phyloP scores from a whole-genome alignment of 1,140 invertebrate species.

The Hyposmocoma kahamanoa region DNA sequence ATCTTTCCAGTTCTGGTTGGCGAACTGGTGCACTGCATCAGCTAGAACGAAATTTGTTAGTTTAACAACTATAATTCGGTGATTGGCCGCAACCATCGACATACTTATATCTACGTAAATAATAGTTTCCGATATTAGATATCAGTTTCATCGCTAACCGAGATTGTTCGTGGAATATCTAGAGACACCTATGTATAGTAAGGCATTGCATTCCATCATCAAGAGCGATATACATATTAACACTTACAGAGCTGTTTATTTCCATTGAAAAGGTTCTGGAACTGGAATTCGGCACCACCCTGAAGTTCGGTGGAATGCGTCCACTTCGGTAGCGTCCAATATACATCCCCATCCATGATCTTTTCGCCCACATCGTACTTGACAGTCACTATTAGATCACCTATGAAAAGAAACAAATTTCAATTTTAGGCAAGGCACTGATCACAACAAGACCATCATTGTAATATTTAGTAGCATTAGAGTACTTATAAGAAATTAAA shows the following conservation, averaged over 20 bases:
- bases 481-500: too few relatives aligned
- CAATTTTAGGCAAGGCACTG: too few relatives aligned
- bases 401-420: slow-evolving; percentile 28
- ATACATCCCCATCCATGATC: slow-evolving; percentile 20
- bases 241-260: slow-evolving; percentile 50
- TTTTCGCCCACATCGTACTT: slow-evolving; percentile 25
- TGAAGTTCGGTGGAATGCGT: slow-evolving; percentile 28
- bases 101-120: too few relatives aligned
- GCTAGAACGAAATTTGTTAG: slow-evolving; percentile 48
- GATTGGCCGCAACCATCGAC: too few relatives aligned
- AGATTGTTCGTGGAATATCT: too few relatives aligned
- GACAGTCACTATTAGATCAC: slow-evolving; percentile 46
- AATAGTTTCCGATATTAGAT: too few relatives aligned
- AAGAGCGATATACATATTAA: neutral
- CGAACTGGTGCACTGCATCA: slow-evolving; percentile 38
- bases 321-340: slow-evolving; percentile 46
- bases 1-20: slow-evolving; percentile 54
- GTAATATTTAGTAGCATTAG: too few relatives aligned
- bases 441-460: too few relatives aligned
- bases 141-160: too few relatives aligned
- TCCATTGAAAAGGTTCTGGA: slow-evolving; percentile 60
- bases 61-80: too few relatives aligned
- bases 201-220: neutral
- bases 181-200: too few relatives aligned
- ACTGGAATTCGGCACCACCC: slow-evolving; percentile 35